phyloP scores from a whole-genome alignment of 2,113 vertebrate genomes.

The Nycticebus coucang region DNA sequence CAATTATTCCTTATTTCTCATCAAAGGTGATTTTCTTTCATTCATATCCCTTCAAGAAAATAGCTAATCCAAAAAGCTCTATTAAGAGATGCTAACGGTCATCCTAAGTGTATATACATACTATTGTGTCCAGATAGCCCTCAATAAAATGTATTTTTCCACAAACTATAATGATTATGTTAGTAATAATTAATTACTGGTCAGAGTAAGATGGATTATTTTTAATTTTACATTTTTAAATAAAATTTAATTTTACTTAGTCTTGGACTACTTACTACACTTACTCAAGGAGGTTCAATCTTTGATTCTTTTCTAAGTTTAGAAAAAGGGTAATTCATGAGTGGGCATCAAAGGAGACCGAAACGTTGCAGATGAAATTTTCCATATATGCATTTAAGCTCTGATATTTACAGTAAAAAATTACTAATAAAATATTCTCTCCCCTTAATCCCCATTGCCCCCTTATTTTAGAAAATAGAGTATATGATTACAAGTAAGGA shows the following conservation, averaged over 20 bases:
- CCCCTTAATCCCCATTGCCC: not conserved
- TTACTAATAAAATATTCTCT: not conserved
- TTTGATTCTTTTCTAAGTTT: not conserved
- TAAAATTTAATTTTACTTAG: not conserved
- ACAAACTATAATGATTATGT: not conserved
- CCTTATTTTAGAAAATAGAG: not conserved
- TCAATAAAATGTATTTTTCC: not conserved
- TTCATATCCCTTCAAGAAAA: not conserved
- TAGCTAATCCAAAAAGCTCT: not conserved
- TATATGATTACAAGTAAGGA: not conserved
- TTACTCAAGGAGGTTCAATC: not conserved
- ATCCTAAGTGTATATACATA: not conserved
- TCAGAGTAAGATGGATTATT: not conserved
- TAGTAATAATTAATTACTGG: not conserved
- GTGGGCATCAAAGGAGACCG: not conserved
- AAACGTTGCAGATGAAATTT: not conserved
- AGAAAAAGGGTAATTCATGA: not conserved
- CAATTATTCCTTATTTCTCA: not conserved
- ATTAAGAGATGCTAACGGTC: not conserved
- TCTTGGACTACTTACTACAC: not conserved
- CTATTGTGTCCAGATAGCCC: not conserved
- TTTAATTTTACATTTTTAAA: not conserved
- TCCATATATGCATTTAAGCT: not conserved
- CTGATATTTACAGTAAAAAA: not conserved
- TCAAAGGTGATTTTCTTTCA: not conserved